A percentile compares a stretch with the other conserved stretches of the same genome.
Evolutionary conservation across 2,888 invertebrate species (phyloP).

Genomic region (Parapristionchus giblindavisi): DNA sequence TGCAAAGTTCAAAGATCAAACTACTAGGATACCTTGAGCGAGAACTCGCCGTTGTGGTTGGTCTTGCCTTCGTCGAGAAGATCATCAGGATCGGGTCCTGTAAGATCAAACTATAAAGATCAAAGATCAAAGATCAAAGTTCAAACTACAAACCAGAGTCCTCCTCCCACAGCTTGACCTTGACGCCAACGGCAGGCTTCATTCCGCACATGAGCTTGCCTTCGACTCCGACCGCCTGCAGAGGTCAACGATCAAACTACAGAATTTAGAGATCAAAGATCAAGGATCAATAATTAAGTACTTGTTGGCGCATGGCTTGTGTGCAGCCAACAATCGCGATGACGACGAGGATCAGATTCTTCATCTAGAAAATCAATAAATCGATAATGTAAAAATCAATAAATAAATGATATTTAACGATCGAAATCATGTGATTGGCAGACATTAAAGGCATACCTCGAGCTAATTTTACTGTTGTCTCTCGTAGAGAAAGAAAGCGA

Average conservation of each 20-base stretch:
- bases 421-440: too few relatives aligned
- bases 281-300: slow-evolving; percentile 31
- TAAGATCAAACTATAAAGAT: slow-evolving; percentile 12
- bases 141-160: slow-evolving; percentile 47
- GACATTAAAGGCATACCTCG: too few relatives aligned
- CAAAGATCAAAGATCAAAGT: neutral
- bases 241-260: neutral
- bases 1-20: neutral
- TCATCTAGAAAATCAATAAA: neutral
- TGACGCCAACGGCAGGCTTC: slow-evolving; percentile 51
- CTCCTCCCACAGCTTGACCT: slow-evolving; percentile 62
- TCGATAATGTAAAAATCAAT: neutral
- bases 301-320: slow-evolving; percentile 56
- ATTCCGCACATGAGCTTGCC: slow-evolving; percentile 52
- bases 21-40: slow-evolving; percentile 31
- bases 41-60: slow-evolving; percentile 52
- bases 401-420: neutral
- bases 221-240: slow-evolving; percentile 41
- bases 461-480: too few relatives aligned
- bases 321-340: slow-evolving; percentile 50
- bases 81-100: slow-evolving; percentile 58
- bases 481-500: too few relatives aligned
- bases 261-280: neutral
- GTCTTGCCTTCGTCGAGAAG: slow-evolving; percentile 56
- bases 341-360: slow-evolving; percentile 42